A percentile compares a stretch with the other conserved stretches of the same genome.
phyloP scores from a whole-genome alignment of 2,797 vertebrate genomes.

The Clangula hyemalis region DNA sequence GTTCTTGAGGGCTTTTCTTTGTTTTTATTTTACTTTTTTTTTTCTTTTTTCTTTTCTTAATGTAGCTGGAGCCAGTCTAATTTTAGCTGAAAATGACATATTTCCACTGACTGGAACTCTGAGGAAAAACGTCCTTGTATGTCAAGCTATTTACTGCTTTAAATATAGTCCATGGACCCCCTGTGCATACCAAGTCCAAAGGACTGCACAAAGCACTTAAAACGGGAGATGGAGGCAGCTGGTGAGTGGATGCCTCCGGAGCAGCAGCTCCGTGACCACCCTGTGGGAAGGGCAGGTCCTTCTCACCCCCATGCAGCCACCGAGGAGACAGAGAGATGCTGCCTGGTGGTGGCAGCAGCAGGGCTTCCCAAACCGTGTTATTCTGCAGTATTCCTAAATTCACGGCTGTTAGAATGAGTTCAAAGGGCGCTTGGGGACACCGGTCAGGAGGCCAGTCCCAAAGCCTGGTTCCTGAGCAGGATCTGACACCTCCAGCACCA shows the following conservation, averaged over 20 bases:
- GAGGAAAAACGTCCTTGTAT: not conserved
- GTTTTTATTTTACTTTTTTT: not conserved
- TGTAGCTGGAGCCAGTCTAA: constrained; percentile 30
- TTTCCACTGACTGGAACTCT: constrained; percentile 33
- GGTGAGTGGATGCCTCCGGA: not conserved
- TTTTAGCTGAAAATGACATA: constrained; percentile 53
- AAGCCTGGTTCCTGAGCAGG: not conserved
- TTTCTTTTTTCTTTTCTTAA: not conserved
- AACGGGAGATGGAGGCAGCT: not conserved
- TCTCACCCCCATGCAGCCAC: not conserved
- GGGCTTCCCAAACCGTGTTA: not conserved
- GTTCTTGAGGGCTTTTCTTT: not conserved
- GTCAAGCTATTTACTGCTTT: constrained; percentile 20
- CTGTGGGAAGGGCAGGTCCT: not conserved
- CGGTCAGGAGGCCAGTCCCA: fast-evolving
- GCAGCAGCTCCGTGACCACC: not conserved
- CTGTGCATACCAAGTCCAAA: not conserved
- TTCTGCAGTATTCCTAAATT: not conserved
- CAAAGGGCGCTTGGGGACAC: not conserved
- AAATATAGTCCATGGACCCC: not conserved
- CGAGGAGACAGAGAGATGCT: not conserved
- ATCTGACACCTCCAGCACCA: fast-evolving
- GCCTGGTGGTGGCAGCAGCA: not conserved
- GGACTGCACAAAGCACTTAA: not conserved
- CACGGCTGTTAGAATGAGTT: not conserved